Conservation (phyloP, 1,140 invertebrate species). For the Ruditapes philippinarum region DNA sequence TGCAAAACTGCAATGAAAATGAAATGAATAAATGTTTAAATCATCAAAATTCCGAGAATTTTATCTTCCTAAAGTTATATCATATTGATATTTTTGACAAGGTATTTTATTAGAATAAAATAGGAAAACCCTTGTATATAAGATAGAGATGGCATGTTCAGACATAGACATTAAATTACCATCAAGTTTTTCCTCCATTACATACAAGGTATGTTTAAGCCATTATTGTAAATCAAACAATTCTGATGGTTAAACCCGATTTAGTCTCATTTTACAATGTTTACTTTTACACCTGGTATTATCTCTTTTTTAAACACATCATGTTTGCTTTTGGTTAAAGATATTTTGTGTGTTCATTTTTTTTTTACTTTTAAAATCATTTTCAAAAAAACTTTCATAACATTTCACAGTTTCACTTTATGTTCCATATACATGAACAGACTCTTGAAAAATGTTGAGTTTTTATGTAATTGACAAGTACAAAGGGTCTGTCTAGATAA, state of each 20-base stretch:
- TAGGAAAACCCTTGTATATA: background rate
- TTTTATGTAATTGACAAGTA: too few species aligned
- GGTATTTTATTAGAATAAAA: background rate
- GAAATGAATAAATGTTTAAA: background rate
- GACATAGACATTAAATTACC: background rate
- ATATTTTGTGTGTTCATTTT: too few species aligned
- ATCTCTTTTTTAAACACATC: background rate
- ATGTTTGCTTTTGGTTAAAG: background rate
- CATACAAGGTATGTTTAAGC: background rate
- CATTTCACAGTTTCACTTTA: too few species aligned
- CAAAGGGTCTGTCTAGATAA: too few species aligned
- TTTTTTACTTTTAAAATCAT: too few species aligned
- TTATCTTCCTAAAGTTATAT: background rate
- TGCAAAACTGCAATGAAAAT: too few species aligned
- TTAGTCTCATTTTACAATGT: conserved; percentile 5
- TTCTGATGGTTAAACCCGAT: background rate
- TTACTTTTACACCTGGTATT: background rate
- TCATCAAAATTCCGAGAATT: background rate
- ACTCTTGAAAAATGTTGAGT: too few species aligned
- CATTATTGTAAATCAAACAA: background rate
- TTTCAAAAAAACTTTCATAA: too few species aligned
- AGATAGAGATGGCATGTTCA: background rate
- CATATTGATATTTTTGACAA: background rate
- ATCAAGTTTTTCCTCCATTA: background rate
- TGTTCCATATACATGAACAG: too few species aligned